Base-by-base conservation (phyloP, 2,797 vertebrate species). In the Rousettus madagascariensis region DNA sequence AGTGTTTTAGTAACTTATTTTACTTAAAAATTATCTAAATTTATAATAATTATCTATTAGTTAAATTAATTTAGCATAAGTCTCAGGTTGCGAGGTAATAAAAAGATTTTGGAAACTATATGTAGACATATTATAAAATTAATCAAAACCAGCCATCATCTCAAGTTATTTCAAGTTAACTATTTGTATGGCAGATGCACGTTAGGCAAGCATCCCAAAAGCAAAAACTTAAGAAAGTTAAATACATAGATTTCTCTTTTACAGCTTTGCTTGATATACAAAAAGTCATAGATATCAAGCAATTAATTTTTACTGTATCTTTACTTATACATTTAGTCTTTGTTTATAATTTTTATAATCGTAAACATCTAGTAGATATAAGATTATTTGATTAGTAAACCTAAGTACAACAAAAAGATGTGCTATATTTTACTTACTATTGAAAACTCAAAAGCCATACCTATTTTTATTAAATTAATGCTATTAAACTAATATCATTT, bases 161-260 rank as follows among this genome's bases (percentile, higher is more conserved):
- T 59, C 17, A 53, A 43, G 10, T 51, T 77, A 69, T 68, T 69
- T 66, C 24, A 41, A 66, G 22, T 36, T 63, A 86, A 75, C 4
- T 66, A 63, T 61, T 95, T 88, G 33, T 83, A 69, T 0, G 68
- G 72, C 8, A 75, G 12, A 75, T 43, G 41, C 9, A 63, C 5
- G 9, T 77, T 75, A 68, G 30, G 12, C 11, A 83, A 92, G 30
- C 72, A 83, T 24, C 24, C 33, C 41, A 78, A 95, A 30, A 78
- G 51, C 36, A 83, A 92, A 95, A 95, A 63, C 5, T 43, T 61
- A 68, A 92, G 61, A 61, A 69, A 38, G 19, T 68, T 83, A 83
- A 68, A 77, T 19, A 71, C 4, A 36, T 75, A 49, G 26, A 77
- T 41, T 68, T 72, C 53, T 91, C 33, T 88, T 84, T 53, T 63